Base-by-base conservation (phyloP, 92 coral and sea anemone species). In the Phenganax marumi region DNA sequence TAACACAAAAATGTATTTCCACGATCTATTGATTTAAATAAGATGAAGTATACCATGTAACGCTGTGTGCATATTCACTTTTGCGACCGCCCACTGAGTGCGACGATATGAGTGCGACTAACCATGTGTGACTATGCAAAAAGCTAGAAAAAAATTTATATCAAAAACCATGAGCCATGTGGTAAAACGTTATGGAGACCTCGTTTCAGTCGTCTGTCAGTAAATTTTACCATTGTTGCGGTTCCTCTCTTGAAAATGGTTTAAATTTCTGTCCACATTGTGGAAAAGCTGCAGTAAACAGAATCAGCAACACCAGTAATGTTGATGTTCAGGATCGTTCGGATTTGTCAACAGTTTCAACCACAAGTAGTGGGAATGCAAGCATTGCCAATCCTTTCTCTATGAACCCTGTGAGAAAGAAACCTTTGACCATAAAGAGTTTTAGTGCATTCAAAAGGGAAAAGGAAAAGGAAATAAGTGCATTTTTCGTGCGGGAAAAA, bases 361-460 rank as follows among this genome's bases (percentile, higher is more conserved):
- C 43, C 43, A 33, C 43, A 33, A 33, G 43, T 33, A 33, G 43
- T 33, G 43, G 43, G 43, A 33, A 33, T 33, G 43, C 43, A 33
- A 33, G 43, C 43, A 5, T 33, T 33, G 43, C 43, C 43, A 33
- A 33, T 33, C 43, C 43, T 1, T 33, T 33, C 2, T 33, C 43
- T 33, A 5, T 33, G 43, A 33, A 33, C 43, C 5, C 43, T 33
- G 43, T 33, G 43, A 33, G 43, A 33, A 33, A 33, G 43, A 33
- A 33, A 33, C 43, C 43, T 5, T 2, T 33, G 43, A 33, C 43
- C 43, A 33, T 33, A 33, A 33, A 33, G 43, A 79, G 47, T 62
- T 80, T 88, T 60, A 51, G 68, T 68, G 50, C 84, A 50, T 88
- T 84, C 81, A 79, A 55, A 72, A 60, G 82, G 50, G 54, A 50